Evolutionary conservation across 2,797 vertebrate genomes (phyloP).

Genomic region (Notolabrus celidotus): DNA sequence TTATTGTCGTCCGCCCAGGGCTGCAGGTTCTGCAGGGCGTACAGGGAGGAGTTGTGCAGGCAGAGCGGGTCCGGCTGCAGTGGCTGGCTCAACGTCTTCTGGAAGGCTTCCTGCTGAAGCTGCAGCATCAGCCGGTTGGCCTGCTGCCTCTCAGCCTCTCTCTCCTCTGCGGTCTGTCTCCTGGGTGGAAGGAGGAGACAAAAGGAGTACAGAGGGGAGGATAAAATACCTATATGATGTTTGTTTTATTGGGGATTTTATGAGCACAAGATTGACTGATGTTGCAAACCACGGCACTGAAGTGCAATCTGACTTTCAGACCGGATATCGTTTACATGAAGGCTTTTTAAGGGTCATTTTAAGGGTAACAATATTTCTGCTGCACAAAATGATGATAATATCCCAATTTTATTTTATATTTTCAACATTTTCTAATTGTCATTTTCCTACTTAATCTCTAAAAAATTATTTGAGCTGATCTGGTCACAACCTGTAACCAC

Average conservation of each 20-base stretch:
- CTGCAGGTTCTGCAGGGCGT: slow-evolving; percentile 98
- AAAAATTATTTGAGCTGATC: neutral
- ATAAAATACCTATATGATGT: slow-evolving; percentile 20
- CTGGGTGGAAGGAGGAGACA: slow-evolving; percentile 76
- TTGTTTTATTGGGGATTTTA: neutral
- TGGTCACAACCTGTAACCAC: neutral
- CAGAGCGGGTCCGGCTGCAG: slow-evolving; percentile 96
- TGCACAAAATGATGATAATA: neutral
- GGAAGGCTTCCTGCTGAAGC: slow-evolving; percentile 97
- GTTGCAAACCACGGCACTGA: neutral
- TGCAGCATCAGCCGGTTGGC: slow-evolving; percentile 97
- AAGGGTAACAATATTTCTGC: neutral
- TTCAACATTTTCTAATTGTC: too few species aligned
- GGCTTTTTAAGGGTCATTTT: neutral
- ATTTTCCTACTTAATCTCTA: neutral
- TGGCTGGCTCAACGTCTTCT: slow-evolving; percentile 93
- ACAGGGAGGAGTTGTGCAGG: slow-evolving; percentile 98
- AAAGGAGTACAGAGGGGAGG: neutral
- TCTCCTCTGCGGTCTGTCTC: slow-evolving; percentile 97
- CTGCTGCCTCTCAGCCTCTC: slow-evolving; percentile 96
- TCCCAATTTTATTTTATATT: neutral
- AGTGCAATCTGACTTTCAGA: neutral
- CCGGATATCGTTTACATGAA: neutral
- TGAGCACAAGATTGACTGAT: neutral
- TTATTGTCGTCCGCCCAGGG: slow-evolving; percentile 98